Conservation (phyloP, 2,113 vertebrate genomes). For the Mellivora capensis region DNA sequence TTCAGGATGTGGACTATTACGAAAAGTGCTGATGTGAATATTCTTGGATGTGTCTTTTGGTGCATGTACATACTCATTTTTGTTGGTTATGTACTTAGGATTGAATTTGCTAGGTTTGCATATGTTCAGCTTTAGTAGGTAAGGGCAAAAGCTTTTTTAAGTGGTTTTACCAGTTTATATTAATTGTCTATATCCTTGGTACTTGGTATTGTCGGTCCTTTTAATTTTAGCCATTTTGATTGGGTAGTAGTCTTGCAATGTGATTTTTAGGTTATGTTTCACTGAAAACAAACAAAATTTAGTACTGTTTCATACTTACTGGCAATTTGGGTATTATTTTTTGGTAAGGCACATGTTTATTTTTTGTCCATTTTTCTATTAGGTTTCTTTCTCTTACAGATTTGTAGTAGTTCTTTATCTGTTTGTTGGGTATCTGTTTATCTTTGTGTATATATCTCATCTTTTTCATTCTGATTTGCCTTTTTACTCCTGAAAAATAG, state of each 20-base stretch:
- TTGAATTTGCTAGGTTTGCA: neutral
- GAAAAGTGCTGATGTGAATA: neutral
- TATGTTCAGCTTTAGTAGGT: neutral
- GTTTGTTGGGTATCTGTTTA: neutral
- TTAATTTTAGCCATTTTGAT: slow-evolving; percentile 25
- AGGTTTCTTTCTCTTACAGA: neutral
- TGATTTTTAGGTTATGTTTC: slow-evolving; percentile 17
- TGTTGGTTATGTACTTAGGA: neutral
- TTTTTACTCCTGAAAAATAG: neutral
- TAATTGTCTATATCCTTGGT: neutral
- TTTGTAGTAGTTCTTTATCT: neutral
- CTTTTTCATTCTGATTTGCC: neutral
- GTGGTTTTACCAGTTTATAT: neutral
- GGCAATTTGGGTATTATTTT: neutral
- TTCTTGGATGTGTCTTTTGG: neutral
- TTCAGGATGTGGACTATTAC: neutral
- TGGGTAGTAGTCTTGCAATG: neutral
- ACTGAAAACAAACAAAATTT: neutral
- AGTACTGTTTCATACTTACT: slow-evolving; percentile 1
- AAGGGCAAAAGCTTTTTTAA: neutral
- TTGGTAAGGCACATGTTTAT: neutral
- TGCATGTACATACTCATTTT: neutral
- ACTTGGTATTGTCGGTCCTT: neutral
- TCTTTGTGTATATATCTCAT: neutral
- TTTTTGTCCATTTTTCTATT: neutral